These are phyloP conservation scores for Cecropterus lyciades DNA, from an alignment of 1,140 invertebrate species.

Conservation along the genomic window DNA sequence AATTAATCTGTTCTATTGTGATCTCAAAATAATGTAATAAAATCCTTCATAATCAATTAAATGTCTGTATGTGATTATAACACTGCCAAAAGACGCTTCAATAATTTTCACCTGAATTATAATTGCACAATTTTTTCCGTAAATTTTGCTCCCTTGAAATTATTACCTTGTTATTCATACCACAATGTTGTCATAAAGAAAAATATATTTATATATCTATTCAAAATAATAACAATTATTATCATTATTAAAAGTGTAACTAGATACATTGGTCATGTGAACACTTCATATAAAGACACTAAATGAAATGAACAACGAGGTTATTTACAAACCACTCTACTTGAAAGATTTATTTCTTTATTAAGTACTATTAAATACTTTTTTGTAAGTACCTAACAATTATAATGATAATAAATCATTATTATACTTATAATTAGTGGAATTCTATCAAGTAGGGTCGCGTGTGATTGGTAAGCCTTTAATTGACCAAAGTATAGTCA, in stretches of 20 bases:
- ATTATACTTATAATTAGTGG: background rate
- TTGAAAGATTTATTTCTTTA: background rate
- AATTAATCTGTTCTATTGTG: conserved; percentile 11
- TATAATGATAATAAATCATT: too few species aligned
- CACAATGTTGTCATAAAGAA: conserved; percentile 26
- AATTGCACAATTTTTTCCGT: conserved; percentile 10
- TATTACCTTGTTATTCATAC: conserved; percentile 24
- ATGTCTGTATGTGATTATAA: conserved; percentile 33
- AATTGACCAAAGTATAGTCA: background rate
- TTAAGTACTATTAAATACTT: background rate
- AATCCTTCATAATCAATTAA: conserved; percentile 6
- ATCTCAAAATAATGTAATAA: conserved; percentile 29
- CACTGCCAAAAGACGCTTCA: conserved; percentile 53
- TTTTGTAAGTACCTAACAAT: background rate
- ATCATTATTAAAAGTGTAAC: background rate
- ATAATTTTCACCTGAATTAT: conserved; percentile 17
- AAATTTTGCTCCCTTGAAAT: conserved; percentile 15
- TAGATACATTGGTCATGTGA: conserved; percentile 4
- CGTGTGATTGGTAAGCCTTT: background rate
- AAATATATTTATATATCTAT: conserved; percentile 13
- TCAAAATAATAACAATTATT: background rate
- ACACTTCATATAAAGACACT: background rate
- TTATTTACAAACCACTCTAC: background rate
- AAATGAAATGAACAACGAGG: background rate
- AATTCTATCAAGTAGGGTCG: background rate